Percentiles rank a stretch among this genome's conserved stretches.
phyloP scores from a whole-genome alignment of 2,888 invertebrate genomes.

The Blastobasis adustella region DNA sequence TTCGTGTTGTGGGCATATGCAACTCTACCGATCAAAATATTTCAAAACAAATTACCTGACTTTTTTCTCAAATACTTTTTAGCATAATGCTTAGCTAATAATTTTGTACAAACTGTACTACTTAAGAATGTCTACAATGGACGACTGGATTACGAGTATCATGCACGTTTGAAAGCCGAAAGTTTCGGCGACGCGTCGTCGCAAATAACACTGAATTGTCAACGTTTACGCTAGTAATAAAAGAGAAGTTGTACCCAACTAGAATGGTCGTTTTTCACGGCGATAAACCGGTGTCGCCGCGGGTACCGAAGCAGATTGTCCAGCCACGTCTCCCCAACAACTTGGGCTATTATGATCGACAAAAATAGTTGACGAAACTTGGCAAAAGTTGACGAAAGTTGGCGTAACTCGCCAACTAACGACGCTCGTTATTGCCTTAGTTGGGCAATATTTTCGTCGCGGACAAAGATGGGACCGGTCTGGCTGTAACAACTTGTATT shows the following conservation, averaged over 20 bases:
- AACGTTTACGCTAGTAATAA: background rate
- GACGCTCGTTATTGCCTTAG: constrained; percentile 66
- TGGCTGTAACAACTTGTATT: constrained; percentile 54
- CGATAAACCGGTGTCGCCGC: constrained; percentile 28
- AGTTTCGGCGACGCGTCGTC: too few species aligned
- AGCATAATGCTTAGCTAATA: too few species aligned
- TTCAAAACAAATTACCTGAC: too few species aligned
- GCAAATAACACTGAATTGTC: too few species aligned
- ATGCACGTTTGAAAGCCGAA: too few species aligned
- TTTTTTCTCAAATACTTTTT: too few species aligned
- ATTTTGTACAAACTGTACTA: too few species aligned
- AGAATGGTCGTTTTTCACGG: constrained; percentile 10
- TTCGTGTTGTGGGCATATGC: too few species aligned
- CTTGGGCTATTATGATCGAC: constrained; percentile 67
- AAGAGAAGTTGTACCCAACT: background rate
- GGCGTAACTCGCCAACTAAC: constrained; percentile 51
- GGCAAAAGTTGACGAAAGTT: constrained; percentile 30
- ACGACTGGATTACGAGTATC: too few species aligned
- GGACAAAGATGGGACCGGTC: constrained; percentile 46
- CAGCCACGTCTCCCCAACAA: constrained; percentile 27
- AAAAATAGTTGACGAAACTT: constrained; percentile 63
- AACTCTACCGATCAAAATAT: too few species aligned
- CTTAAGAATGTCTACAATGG: too few species aligned
- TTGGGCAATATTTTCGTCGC: constrained; percentile 64
- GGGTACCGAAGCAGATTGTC: constrained; percentile 37